Base-by-base conservation (phyloP, 2,113 vertebrate species). In the Sceloporus undulatus region DNA sequence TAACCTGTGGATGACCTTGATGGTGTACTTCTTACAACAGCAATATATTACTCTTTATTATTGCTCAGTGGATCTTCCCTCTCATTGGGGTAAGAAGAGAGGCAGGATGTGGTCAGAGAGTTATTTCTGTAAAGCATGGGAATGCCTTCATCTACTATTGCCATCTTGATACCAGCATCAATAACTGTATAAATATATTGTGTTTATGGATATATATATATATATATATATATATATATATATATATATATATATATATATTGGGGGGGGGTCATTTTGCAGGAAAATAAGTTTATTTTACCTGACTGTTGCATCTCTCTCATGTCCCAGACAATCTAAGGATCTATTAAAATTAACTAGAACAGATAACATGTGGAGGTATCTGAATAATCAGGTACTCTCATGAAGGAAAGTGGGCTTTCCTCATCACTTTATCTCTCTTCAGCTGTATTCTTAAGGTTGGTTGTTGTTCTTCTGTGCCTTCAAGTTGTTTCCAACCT, bases 1-100 rank as follows among this genome's bases (percentile, higher is more conserved):
- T 81, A 75, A 76, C 19, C 14, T 68, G 40, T 77, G n/a, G 19
- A 83, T 77, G 54, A 77, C 74, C 81, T 88, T 83, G 73, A 68
- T 77, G n/a, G 19, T 40, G 4, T 56, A 5, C 40, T 74, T 59
- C 34, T 76, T 81, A 13, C 71, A 48, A 48, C 19, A 82, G 66
- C 82, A 76, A 68, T 68, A 1, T 77, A 25, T 88, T 52, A 27
- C n/a, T 29, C 40, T 29, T 25, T 18, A 21, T 66, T 65, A 25
- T 54, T 29, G 5, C 29, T 40, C 13, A 59, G 19, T 81, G 19
- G 27, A 29, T 71, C 23, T 71, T 25, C 23, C 18, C 4, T n/a
- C 8, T 66, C 25, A 54, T 78, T 65, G 48, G 27, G 38, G 16
- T 21, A 68, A 76, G 56, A 34, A 66, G 9, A 52, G 68, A 71